Evolutionary conservation across 2,797 vertebrate species (phyloP), one percentile per base, ranked within the genome.

Genomic region (Mormyrops attenuatus): DNA sequence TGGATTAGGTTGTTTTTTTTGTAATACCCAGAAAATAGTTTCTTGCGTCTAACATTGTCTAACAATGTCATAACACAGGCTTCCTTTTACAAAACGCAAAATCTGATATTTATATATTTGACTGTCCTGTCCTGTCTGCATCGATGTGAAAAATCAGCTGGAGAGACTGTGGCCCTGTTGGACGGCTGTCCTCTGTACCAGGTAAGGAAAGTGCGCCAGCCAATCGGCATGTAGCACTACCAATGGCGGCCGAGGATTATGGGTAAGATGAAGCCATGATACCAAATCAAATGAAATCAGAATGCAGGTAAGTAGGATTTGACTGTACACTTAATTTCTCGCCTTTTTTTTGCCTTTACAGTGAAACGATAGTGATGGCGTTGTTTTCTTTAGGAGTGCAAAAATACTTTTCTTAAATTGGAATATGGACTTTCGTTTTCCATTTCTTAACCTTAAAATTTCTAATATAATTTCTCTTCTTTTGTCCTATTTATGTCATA

Each of bases 391-490:
- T 92, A 92, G 93, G 94, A 94, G 95, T 96, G 96, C 95, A 96
- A 96, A 96, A 96, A 95, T 95, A 96, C 93, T 94, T 90, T 91
- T 94, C 92, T 93, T 95, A 94, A 90, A 93, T 94, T 94, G 93
- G 92, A 94, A 95, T 93, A 94, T 92, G 90, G 92, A 93, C 92
- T 93, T 90, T 87, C 90, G 91, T 90, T 88, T 91, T 77, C 38
- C 57, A 88, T n/a, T 90, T 93, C 94, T 92, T 92, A 91, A 93
- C 93, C 89, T 15, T 95, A 94, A 91, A 93, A 92, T 93, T 94
- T 93, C 92, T 93, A 92, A 93, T 95, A 95, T 94, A 95, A 92
- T 91, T 94, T 92, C 91, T 92, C 85, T 82, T 89, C 90, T 93
- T 93, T 91, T 91, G 89, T 93, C 92, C 92, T 94, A 92, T 92